Base-by-base conservation (phyloP, 1,140 invertebrate species). In the Ruditapes philippinarum region DNA sequence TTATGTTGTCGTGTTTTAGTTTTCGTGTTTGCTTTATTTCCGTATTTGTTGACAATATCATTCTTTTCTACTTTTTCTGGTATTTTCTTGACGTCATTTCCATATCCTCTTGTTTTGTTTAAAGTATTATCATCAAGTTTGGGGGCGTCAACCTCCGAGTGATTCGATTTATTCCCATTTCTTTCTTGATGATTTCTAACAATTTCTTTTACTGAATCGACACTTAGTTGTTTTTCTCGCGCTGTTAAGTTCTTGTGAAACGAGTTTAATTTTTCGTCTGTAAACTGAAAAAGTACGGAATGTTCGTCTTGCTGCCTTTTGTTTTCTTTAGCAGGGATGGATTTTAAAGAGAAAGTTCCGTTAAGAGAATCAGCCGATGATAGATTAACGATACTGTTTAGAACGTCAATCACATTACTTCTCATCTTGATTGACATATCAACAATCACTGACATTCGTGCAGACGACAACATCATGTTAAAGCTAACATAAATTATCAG, bases 51-150 rank as follows among this genome's bases (percentile, higher is more conserved):
- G 4, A 70, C 36, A 17, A 28, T n/a, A 12, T 70, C 65, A 38
- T 70, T 70, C 54, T 57, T 57, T 57, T 12, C 54, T 60, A 60
- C n/a, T 60, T 9, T 60, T 7, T 5, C 57, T 14, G 57, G 11
- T 5, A 60, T 49, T 7, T 49, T 49, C 57, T 12, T 65, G 60
- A 31, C 2, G 31, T 31, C 5, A 31, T 36, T 12, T 65, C 51
- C 51, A 57, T 19, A 14, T 11, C 14, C 22, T 57, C 51, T 57
- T 57, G 9, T 57, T 22, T 57, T n/a, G 22, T 49, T 22, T n/a
- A 57, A 17, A 22, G 7, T 94, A 93, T 57, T 96, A 94, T 62
- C 94, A 28, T 62, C 57, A 25, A 4, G n/a, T 25, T 62, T 62
- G 42, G 5, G 14, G 14, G 42, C 14, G 42, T 45, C 42, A 14